Evolutionary conservation across 2,113 vertebrate species (phyloP).

Genomic region (Otus sunia): DNA sequence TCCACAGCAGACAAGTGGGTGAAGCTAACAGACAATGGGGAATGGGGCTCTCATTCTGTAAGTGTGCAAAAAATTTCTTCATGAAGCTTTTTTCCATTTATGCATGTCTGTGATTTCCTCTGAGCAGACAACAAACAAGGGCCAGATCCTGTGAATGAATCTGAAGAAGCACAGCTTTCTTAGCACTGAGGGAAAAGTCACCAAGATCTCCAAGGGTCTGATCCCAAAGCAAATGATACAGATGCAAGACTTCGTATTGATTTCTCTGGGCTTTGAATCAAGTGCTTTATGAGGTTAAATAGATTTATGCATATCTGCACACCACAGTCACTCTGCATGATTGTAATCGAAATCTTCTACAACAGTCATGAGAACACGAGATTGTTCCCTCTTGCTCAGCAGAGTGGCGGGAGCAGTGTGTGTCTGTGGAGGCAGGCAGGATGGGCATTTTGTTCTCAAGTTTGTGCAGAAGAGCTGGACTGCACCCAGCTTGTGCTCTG

Average conservation of each 20-base stretch:
- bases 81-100: neutral
- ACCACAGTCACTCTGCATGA: neutral
- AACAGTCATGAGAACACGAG: neutral
- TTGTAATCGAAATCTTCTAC: neutral
- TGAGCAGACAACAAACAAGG: neutral
- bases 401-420: fast-evolving
- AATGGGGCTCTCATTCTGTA: conserved; percentile 91
- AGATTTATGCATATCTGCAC: neutral
- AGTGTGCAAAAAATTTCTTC: conserved; percentile 31
- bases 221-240: neutral
- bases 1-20: conserved; percentile 89
- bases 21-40: conserved; percentile 86
- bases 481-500: neutral
- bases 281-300: neutral
- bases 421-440: neutral
- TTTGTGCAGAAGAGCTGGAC: neutral
- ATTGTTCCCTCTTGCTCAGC: neutral
- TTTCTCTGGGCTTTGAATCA: conserved; percentile 11
- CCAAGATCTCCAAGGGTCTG: neutral
- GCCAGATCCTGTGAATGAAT: neutral
- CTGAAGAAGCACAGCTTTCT: neutral
- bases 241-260: neutral
- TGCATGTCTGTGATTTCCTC: neutral
- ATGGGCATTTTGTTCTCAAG: neutral
- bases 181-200: neutral